Percentiles rank a stretch among this genome's conserved stretches.
phyloP scores from a whole-genome alignment of 2,888 invertebrate genomes.

The Ditula angustiorana region DNA sequence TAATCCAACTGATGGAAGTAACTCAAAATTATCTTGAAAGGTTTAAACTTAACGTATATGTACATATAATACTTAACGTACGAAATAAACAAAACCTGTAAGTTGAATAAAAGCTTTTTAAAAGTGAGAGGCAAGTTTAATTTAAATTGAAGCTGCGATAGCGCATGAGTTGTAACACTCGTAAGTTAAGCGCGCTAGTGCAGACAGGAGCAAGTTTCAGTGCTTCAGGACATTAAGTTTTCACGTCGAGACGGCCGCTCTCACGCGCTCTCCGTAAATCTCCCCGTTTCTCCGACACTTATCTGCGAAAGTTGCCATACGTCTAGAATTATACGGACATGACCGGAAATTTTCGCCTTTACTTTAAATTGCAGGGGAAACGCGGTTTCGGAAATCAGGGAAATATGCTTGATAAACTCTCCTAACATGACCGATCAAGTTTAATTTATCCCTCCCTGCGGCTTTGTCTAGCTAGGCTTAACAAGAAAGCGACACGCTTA shows the following conservation, averaged over 20 bases:
- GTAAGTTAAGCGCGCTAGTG: conserved; percentile 46
- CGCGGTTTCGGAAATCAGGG: too few species aligned
- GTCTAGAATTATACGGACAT: neutral
- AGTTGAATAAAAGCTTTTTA: too few species aligned
- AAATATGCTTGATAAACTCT: too few species aligned
- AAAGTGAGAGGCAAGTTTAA: conserved; percentile 4
- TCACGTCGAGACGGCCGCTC: conserved; percentile 56
- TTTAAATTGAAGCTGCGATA: conserved; percentile 6
- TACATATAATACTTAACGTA: too few species aligned
- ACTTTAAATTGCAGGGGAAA: neutral
- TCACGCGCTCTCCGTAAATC: conserved; percentile 55
- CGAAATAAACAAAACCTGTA: too few species aligned
- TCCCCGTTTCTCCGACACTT: conserved; percentile 38
- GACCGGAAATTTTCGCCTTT: neutral
- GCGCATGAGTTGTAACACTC: conserved; percentile 36
- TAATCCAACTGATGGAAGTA: too few species aligned
- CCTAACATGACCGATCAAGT: too few species aligned
- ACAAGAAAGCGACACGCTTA: too few species aligned
- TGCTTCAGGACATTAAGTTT: conserved; percentile 69
- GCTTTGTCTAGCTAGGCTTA: too few species aligned
- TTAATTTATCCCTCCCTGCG: too few species aligned
- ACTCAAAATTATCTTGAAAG: too few species aligned
- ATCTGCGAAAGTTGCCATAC: conserved; percentile 7
- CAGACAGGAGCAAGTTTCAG: conserved; percentile 63
- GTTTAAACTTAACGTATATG: too few species aligned